A percentile compares a stretch with the other conserved stretches of the same genome.
Evolutionary conservation across 2,888 invertebrate species (phyloP).

Genomic region (Podabrus alpinus): DNA sequence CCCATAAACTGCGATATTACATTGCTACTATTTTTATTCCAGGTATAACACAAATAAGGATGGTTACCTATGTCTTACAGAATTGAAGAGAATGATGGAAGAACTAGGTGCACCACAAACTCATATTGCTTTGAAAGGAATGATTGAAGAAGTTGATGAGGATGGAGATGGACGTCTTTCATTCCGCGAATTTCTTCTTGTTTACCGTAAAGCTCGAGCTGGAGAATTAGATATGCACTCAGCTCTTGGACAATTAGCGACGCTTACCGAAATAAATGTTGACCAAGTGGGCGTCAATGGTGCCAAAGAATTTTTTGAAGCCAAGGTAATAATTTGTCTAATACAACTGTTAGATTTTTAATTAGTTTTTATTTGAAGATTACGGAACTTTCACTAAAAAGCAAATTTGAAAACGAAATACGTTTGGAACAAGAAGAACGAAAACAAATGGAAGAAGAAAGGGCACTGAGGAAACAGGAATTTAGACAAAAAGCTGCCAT

Average conservation of each 20-base stretch:
- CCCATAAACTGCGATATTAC: neutral
- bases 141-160: constrained; percentile 92
- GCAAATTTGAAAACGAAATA: constrained; percentile 92
- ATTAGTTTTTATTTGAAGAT: constrained; percentile 62
- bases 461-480: constrained; percentile 75
- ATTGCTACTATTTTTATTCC: constrained; percentile 49
- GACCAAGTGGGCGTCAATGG: constrained; percentile 93
- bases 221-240: constrained; percentile 88
- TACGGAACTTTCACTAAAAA: constrained; percentile 78
- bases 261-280: constrained; percentile 88
- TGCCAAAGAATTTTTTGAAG: constrained; percentile 94
- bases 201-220: constrained; percentile 86
- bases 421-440: constrained; percentile 89
- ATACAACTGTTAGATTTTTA: neutral
- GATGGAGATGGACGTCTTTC: constrained; percentile 85
- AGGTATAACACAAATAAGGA: constrained; percentile 91
- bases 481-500: constrained; percentile 89
- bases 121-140: constrained; percentile 89
- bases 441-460: constrained; percentile 81
- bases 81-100: constrained; percentile 97
- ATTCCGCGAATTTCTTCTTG: constrained; percentile 85
- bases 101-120: constrained; percentile 94
- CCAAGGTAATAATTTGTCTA: constrained; percentile 66
- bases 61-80: constrained; percentile 85
- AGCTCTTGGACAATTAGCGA: constrained; percentile 83